A percentile compares a stretch with the other conserved stretches of the same genome.
Evolutionary conservation across 2,797 vertebrate species (phyloP).

Genomic region (Epinephelus awoara): DNA sequence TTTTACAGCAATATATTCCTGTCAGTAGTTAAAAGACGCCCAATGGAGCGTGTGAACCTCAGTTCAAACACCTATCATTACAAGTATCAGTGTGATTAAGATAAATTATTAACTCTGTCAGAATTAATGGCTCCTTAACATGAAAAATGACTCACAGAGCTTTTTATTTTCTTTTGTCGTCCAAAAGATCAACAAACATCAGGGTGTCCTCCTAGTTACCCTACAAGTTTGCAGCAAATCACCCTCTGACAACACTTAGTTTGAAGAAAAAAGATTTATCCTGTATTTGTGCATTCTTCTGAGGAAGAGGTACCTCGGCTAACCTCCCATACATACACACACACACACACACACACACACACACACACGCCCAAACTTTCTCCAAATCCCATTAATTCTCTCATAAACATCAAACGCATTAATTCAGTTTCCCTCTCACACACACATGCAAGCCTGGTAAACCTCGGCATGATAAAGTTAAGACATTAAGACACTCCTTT

Average conservation of each 20-base stretch:
- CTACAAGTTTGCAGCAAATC: constrained; percentile 16
- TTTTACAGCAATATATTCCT: background rate
- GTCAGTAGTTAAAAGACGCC: constrained; percentile 10
- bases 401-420: constrained; percentile 49
- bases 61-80: constrained; percentile 19
- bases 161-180: background rate
- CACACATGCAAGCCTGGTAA: constrained; percentile 23
- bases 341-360: background rate
- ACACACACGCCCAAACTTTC: background rate
- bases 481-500: constrained; percentile 33
- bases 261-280: constrained; percentile 30
- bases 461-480: constrained; percentile 29
- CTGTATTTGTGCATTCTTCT: constrained; percentile 1
- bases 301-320: background rate
- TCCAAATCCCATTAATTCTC: constrained; percentile 32
- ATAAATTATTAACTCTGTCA: constrained; percentile 11
- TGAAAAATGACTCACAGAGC: constrained; percentile 40
- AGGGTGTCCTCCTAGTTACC: constrained; percentile 14
- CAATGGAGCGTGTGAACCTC: constrained; percentile 1
- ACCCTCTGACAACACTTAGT: constrained; percentile 26
- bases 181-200: constrained; percentile 23
- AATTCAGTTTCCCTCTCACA: constrained; percentile 10
- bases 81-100: background rate
- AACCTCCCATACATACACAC: constrained; percentile 20
- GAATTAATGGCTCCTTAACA: constrained; percentile 16